Evolutionary conservation across 2,113 vertebrate species (phyloP).

Genomic region (Forbesichthys papilliferus): DNA sequence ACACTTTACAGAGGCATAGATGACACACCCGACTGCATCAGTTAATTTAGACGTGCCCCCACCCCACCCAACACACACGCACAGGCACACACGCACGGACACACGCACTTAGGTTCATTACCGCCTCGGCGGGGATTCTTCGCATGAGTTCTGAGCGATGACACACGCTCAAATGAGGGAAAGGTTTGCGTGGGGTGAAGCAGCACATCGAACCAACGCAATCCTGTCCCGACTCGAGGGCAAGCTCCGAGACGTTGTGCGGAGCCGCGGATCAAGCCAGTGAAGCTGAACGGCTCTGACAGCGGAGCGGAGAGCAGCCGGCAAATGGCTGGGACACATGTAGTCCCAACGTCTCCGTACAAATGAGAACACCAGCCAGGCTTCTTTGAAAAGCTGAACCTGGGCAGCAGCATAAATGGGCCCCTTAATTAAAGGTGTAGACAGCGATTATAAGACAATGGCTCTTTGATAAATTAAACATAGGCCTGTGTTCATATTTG

Average conservation of each 20-base stretch:
- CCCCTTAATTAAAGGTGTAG: constrained; percentile 15
- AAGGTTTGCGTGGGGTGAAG: constrained; percentile 56
- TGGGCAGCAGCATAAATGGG: constrained; percentile 18
- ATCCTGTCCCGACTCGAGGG: constrained; percentile 55
- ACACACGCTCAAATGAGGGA: constrained; percentile 34
- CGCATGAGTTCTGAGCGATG: constrained; percentile 57
- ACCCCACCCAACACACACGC: neutral
- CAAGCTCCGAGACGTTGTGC: constrained; percentile 44
- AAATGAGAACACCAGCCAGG: constrained; percentile 39
- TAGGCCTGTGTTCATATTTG: too few relatives aligned
- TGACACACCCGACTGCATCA: constrained; percentile 29
- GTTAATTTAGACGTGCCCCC: constrained; percentile 31
- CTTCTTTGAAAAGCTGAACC: constrained; percentile 11
- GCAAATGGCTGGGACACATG: constrained; percentile 34
- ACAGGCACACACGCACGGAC: neutral
- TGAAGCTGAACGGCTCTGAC: constrained; percentile 51
- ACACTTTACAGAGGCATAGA: constrained; percentile 65
- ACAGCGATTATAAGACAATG: too few relatives aligned
- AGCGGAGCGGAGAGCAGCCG: constrained; percentile 36
- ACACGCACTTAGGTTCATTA: constrained; percentile 52
- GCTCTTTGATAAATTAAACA: too few relatives aligned
- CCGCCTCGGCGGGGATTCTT: constrained; percentile 62
- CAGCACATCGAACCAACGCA: constrained; percentile 44
- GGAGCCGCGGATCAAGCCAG: constrained; percentile 27
- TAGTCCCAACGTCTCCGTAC: constrained; percentile 44